Evolutionary conservation across 2,888 invertebrate genomes (phyloP).

Genomic region (Caenorhabditis wallacei): DNA sequence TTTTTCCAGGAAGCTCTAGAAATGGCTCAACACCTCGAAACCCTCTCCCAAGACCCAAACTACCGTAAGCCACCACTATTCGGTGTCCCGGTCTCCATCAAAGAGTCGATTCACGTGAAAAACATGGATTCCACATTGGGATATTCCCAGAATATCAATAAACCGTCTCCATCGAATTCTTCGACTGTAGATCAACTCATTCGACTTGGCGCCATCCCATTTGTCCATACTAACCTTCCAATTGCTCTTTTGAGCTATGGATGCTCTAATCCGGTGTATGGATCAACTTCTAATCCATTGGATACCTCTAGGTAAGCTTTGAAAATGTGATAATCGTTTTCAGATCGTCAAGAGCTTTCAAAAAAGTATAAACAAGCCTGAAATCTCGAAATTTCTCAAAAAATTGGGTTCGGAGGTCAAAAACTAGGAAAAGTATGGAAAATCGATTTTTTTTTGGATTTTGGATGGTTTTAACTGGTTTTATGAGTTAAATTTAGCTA

Average conservation of each 20-base stretch:
- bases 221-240: constrained; percentile 84
- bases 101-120: constrained; percentile 72
- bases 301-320: constrained; percentile 19
- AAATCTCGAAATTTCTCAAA: background rate
- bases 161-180: constrained; percentile 72
- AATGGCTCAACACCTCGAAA: constrained; percentile 36
- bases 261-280: constrained; percentile 84
- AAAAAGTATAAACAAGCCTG: background rate
- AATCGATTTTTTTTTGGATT: background rate
- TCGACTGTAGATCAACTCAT: constrained; percentile 67
- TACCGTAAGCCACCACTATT: constrained; percentile 70
- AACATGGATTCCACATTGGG: constrained; percentile 82
- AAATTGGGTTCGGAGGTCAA: background rate
- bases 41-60: background rate
- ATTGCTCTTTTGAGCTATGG: constrained; percentile 81
- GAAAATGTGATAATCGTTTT: background rate
- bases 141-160: constrained; percentile 78
- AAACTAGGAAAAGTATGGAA: background rate
- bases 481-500: too few relatives aligned
- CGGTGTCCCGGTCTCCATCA: constrained; percentile 81
- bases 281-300: constrained; percentile 79
- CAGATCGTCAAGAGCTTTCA: background rate
- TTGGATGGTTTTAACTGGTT: too few relatives aligned
- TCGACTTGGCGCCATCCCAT: constrained; percentile 84
- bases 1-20: constrained; percentile 28